Evolutionary conservation across 2,888 invertebrate genomes (phyloP).

Genomic region (Tridacna crocea): DNA sequence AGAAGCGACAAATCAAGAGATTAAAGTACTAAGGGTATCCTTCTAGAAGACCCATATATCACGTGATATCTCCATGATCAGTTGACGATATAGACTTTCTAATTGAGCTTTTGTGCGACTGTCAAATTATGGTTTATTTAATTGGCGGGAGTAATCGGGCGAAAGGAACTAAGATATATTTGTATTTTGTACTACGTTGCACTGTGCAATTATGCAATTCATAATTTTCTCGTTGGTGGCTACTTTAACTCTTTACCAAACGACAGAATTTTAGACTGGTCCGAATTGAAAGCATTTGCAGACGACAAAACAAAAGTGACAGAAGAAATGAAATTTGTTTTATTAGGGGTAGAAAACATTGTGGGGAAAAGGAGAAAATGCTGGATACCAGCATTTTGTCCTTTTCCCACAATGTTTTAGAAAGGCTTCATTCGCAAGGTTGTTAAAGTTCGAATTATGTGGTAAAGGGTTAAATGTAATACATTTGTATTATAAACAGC

Average conservation of each 20-base stretch:
- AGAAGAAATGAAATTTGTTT: too few species aligned
- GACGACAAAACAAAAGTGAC: too few species aligned
- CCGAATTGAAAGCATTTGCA: too few species aligned
- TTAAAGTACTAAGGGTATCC: constrained; percentile 18
- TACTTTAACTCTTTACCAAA: neutral
- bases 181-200: constrained; percentile 24
- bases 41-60: constrained; percentile 48
- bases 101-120: constrained; percentile 47
- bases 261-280: too few species aligned
- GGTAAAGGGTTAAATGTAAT: too few species aligned
- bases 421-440: too few species aligned
- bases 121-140: constrained; percentile 47
- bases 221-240: constrained; percentile 18
- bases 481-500: too few species aligned
- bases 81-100: constrained; percentile 35
- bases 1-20: neutral
- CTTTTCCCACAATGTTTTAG: too few species aligned
- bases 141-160: constrained; percentile 41
- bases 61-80: constrained; percentile 45
- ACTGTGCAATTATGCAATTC: constrained; percentile 26
- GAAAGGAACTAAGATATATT: constrained; percentile 27
- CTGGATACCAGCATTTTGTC: too few species aligned
- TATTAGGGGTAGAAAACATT: too few species aligned
- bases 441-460: too few species aligned
- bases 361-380: too few species aligned